phyloP scores from a whole-genome alignment of 2,888 invertebrate species.

The Apotomis capreana region DNA sequence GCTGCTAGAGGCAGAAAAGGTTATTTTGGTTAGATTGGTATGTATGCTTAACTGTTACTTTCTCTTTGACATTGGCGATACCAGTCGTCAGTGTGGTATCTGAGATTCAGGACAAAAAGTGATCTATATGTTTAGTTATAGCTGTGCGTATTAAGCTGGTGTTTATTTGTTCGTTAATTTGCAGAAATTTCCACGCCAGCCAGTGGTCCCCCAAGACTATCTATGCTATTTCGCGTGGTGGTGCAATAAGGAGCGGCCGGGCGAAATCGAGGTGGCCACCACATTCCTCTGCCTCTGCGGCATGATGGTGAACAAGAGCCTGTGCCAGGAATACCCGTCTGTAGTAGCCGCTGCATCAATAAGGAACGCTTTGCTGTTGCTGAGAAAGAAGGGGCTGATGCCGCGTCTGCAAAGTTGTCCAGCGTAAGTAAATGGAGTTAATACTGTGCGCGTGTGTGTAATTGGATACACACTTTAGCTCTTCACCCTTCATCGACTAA shows the following conservation, averaged over 20 bases:
- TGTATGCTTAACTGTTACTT: constrained; percentile 36
- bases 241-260: constrained; percentile 55
- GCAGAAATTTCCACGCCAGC: constrained; percentile 66
- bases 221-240: constrained; percentile 68
- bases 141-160: too few species aligned
- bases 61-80: too few species aligned
- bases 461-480: too few species aligned
- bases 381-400: constrained; percentile 55
- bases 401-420: constrained; percentile 52
- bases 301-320: constrained; percentile 58
- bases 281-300: constrained; percentile 68
- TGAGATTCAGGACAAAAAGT: too few species aligned
- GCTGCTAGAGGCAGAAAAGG: constrained; percentile 60
- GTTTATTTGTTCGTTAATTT: not conserved
- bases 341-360: constrained; percentile 66
- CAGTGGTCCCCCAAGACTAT: constrained; percentile 68
- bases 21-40: constrained; percentile 62
- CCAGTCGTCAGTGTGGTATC: too few species aligned
- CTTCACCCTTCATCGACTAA: too few species aligned
- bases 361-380: constrained; percentile 58
- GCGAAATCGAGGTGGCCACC: constrained; percentile 65
- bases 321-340: constrained; percentile 64
- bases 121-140: too few species aligned
- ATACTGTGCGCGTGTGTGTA: too few species aligned
- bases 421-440: constrained; percentile 55